A percentile compares a stretch with the other conserved stretches of the same genome.
phyloP scores from a whole-genome alignment of 2,888 invertebrate species.

The Ormyrus labotus region DNA sequence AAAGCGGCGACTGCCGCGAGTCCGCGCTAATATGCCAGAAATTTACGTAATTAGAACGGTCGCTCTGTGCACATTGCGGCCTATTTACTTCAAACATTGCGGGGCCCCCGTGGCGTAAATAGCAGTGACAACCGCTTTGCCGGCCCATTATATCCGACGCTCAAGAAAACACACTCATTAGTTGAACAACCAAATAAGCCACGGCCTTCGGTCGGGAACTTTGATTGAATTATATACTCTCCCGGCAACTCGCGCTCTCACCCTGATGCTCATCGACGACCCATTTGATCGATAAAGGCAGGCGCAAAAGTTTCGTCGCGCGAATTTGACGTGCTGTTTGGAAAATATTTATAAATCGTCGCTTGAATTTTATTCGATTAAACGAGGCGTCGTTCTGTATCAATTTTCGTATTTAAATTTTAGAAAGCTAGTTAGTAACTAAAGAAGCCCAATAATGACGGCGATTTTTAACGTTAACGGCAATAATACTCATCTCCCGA shows the following conservation, averaged over 20 bases:
- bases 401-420: too few relatives aligned
- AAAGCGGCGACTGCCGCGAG: neutral
- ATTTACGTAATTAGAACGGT: constrained; percentile 41
- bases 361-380: too few relatives aligned
- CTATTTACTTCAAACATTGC: constrained; percentile 26
- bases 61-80: constrained; percentile 3
- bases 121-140: constrained; percentile 23
- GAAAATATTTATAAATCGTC: too few relatives aligned
- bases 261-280: neutral
- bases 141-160: neutral
- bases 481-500: too few relatives aligned
- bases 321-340: too few relatives aligned
- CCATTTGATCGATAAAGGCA: too few relatives aligned
- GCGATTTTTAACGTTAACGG: too few relatives aligned
- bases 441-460: too few relatives aligned
- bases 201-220: neutral
- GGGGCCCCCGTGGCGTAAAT: neutral
- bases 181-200: constrained; percentile 12
- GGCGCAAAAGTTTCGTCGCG: neutral
- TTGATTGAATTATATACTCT: neutral
- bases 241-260: neutral
- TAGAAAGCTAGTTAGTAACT: too few relatives aligned
- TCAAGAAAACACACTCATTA: constrained; percentile 21
- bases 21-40: neutral
- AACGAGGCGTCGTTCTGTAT: too few relatives aligned